A percentile compares a stretch with the other conserved stretches of the same genome.
These are phyloP conservation scores for Lucifuga dentata DNA, from an alignment of 2,113 vertebrate genomes.

Conservation along the genomic window DNA sequence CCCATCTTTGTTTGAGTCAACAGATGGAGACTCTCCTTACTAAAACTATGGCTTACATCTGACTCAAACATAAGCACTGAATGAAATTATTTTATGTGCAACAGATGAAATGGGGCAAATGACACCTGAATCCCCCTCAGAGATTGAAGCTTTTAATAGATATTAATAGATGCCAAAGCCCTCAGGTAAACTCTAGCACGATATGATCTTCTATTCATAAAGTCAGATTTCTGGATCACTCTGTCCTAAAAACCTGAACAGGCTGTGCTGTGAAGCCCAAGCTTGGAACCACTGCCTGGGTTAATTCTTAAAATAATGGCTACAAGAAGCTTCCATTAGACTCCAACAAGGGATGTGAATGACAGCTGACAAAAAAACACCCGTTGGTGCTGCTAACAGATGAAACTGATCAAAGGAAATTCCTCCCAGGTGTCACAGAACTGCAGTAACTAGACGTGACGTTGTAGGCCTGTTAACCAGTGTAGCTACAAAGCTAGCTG, in stretches of 20 bases:
- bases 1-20: too few relatives aligned
- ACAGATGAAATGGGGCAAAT: too few relatives aligned
- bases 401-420: constrained; percentile 26
- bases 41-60: too few relatives aligned
- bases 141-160: too few relatives aligned
- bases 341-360: constrained; percentile 8
- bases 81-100: too few relatives aligned
- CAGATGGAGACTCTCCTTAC: too few relatives aligned
- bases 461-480: constrained; percentile 59
- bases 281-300: constrained; percentile 18
- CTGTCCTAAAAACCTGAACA: constrained; percentile 57
- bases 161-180: too few relatives aligned
- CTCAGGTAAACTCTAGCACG: too few relatives aligned
- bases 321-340: constrained; percentile 3
- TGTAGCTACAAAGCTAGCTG: constrained; percentile 28
- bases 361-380: background rate
- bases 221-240: background rate
- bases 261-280: constrained; percentile 24
- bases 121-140: too few relatives aligned
- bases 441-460: constrained; percentile 61
- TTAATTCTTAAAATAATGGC: constrained; percentile 67
- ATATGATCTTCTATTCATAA: too few relatives aligned
- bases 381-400: background rate
- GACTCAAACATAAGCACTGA: too few relatives aligned
- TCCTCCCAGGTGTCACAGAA: constrained; percentile 25